Conservation (phyloP, 2,113 vertebrate genomes). For the Arvicanthis niloticus region DNA sequence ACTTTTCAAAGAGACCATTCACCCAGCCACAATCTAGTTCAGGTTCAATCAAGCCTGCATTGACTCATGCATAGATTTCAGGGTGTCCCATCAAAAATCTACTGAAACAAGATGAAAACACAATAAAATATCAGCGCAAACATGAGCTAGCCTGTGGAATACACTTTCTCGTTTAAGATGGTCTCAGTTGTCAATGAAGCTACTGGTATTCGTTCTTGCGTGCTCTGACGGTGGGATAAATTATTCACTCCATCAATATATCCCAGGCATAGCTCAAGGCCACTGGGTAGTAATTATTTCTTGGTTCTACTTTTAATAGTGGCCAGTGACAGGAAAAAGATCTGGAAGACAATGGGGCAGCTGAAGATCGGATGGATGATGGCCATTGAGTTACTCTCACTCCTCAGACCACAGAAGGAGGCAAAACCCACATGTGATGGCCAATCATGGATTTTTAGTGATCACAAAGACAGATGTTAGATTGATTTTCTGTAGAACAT, state of each 20-base stretch:
- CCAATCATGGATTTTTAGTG: not conserved
- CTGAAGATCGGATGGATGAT: not conserved
- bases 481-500: not conserved
- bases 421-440: not conserved
- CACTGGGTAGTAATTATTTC: not conserved
- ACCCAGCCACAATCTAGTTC: not conserved
- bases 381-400: rapidly evolving
- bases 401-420: not conserved
- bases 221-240: not conserved
- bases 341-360: not conserved
- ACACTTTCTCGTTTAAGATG: not conserved
- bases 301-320: not conserved
- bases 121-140: not conserved
- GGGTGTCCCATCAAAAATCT: not conserved
- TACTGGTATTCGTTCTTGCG: not conserved
- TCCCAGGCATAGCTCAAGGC: not conserved
- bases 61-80: not conserved
- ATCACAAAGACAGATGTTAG: not conserved
- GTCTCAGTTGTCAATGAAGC: not conserved
- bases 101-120: not conserved
- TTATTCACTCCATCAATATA: not conserved
- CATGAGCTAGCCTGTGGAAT: not conserved
- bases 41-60: not conserved
- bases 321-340: not conserved
- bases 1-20: slow-evolving; percentile 5